Evolutionary conservation across 2,797 vertebrate species (phyloP), one percentile per base, ranked within the genome.

Genomic region (Cichlasoma orientale): DNA sequence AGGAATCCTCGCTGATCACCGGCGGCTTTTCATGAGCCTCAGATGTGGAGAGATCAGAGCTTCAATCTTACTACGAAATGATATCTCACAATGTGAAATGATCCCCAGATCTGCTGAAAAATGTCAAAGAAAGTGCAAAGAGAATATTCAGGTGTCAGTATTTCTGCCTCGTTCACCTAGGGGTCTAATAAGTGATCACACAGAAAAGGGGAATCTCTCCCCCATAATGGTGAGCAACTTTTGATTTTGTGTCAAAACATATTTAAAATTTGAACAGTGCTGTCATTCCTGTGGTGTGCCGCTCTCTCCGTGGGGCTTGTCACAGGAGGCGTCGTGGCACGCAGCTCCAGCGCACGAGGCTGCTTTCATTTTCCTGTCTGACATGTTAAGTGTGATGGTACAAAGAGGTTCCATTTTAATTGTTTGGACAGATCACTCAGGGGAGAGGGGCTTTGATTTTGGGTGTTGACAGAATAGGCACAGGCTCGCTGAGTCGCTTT

Each of bases 171-270:
- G 69, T 92, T 95, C 90, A 91, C 90, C 89, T 80, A 72, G 88
- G 89, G 92, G 89, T 92, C 91, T 93, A 94, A 93, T 92, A 90
- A 92, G 91, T 91, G 92, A 94, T 94, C 92, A 93, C 91, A 92
- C 84, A 82, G 81, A 82, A 91, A 86, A 23, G 70, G 83, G 89
- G 91, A 82, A 89, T 92, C 86, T 91, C 89, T 89, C 86, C 88
- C 81, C 86, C 84, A 83, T 93, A 93, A 94, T 93, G 93, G 91
- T 79, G 89, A 93, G 90, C 81, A 90, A 94, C 92, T 94, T 94
- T 94, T 94, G 92, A 94, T 94, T 95, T 91, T 74, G 82, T 94
- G 94, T 95, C 94, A 95, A 95, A 95, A 95, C 94, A 94, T 95
- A 95, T 94, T 95, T 94, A 95, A 95, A 95, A 94, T 94, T 94